phyloP scores from a whole-genome alignment of 2,797 vertebrate genomes.

The Hemitrygon akajei region DNA sequence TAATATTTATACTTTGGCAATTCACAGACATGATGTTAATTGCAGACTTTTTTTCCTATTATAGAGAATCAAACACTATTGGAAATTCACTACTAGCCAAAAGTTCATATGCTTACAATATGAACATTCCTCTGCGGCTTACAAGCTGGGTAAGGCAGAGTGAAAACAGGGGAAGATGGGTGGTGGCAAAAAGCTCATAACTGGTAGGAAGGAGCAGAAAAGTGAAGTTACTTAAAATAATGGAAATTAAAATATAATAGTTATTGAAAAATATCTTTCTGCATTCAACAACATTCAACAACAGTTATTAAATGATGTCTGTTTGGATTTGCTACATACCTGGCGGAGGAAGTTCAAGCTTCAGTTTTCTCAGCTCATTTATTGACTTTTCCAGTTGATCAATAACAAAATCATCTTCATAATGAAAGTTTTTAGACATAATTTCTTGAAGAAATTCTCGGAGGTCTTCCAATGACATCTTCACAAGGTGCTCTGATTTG shows the following conservation, averaged over 20 bases:
- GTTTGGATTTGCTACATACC: constrained; percentile 48
- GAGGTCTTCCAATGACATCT: constrained; percentile 69
- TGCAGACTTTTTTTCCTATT: not conserved
- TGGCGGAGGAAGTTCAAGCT: constrained; percentile 69
- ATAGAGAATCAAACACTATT: not conserved
- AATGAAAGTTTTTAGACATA: constrained; percentile 60
- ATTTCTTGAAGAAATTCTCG: constrained; percentile 75
- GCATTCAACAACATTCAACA: not conserved
- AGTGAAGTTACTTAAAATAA: not conserved
- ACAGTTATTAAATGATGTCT: not conserved
- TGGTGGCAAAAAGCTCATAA: not conserved
- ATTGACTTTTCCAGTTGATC: constrained; percentile 68
- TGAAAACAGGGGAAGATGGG: not conserved
- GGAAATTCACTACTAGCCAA: not conserved
- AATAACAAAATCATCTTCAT: constrained; percentile 63
- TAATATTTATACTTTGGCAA: not conserved
- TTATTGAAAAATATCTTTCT: not conserved
- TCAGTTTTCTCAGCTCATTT: constrained; percentile 68
- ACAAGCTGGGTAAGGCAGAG: not conserved
- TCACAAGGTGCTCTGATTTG: constrained; percentile 65
- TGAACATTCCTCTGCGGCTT: not conserved
- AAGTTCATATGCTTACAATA: not conserved
- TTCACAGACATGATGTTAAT: not conserved
- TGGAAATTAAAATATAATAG: not conserved
- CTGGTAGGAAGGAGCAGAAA: not conserved